Conservation (phyloP, 2,888 invertebrate species). For the Sphaerophoria rueppellii region DNA sequence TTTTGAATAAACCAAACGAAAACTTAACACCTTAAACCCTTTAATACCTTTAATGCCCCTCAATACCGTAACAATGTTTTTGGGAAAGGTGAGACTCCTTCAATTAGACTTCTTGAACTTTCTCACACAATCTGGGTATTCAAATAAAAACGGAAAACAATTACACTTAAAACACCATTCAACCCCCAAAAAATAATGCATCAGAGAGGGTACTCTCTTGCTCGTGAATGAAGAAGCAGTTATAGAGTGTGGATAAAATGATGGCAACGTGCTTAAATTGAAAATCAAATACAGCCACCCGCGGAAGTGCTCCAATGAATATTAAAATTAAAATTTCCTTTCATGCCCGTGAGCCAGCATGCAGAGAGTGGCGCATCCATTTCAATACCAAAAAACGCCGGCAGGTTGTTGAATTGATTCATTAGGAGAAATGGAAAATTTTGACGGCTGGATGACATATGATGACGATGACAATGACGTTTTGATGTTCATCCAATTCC, state of each 20-base stretch:
- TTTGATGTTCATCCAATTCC: neutral
- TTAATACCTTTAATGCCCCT: neutral
- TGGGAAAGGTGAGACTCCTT: neutral
- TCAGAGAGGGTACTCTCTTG: neutral
- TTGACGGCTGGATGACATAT: neutral
- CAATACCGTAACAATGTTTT: too few relatives aligned
- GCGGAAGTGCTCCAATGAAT: conserved; percentile 43
- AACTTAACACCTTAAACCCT: conserved; percentile 20
- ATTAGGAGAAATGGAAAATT: conserved; percentile 47
- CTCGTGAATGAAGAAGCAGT: neutral
- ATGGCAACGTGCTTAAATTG: conserved; percentile 7
- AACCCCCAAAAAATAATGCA: neutral
- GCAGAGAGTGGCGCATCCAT: conserved; percentile 18
- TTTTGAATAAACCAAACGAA: neutral
- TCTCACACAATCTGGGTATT: neutral
- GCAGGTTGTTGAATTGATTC: conserved; percentile 73
- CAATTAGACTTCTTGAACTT: conserved; percentile 19
- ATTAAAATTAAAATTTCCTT: conserved; percentile 59
- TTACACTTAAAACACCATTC: conserved; percentile 3
- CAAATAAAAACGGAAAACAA: conserved; percentile 15
- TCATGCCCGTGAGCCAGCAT: conserved; percentile 22
- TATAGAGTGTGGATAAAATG: neutral
- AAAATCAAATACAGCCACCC: conserved; percentile 66
- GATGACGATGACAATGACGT: conserved; percentile 4
- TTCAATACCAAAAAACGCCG: conserved; percentile 57